Percentiles rank a stretch among this genome's conserved stretches.
phyloP scores from a whole-genome alignment of 1,140 invertebrate species.

The Mercenaria mercenaria region DNA sequence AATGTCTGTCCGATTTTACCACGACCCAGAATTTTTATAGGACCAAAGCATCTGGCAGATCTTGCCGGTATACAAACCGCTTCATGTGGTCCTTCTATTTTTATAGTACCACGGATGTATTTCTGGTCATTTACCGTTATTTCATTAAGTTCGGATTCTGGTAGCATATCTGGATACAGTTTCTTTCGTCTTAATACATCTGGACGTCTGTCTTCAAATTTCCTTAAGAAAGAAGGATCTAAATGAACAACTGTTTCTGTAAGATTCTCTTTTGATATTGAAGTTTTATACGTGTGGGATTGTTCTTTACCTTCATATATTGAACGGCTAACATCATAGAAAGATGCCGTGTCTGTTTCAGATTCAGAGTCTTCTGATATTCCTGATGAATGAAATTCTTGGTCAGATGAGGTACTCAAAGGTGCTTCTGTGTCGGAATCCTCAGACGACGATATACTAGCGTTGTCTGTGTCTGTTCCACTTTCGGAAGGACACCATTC shows the following conservation, averaged over 20 bases:
- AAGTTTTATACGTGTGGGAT: neutral
- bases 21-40: slow-evolving; percentile 77
- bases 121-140: neutral
- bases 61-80: slow-evolving; percentile 65
- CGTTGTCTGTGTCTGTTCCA: too few species aligned
- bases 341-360: neutral
- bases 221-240: neutral
- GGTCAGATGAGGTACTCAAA: too few species aligned
- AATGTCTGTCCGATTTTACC: slow-evolving; percentile 79
- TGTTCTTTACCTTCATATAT: neutral
- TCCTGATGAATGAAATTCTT: too few species aligned
- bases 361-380: too few species aligned
- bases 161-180: neutral
- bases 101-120: slow-evolving; percentile 69
- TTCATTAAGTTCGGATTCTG: neutral
- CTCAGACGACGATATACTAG: too few species aligned
- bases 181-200: neutral
- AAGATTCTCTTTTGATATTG: neutral
- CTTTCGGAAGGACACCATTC: too few species aligned
- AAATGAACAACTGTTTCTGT: neutral
- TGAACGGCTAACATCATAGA: slow-evolving; percentile 5
- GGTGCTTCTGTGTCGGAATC: too few species aligned
- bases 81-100: slow-evolving; percentile 72
- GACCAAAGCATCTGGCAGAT: neutral
- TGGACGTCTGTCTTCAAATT: slow-evolving; percentile 8